Base-by-base conservation (phyloP, 2,797 vertebrate genomes). In the Microcaecilia unicolor region DNA sequence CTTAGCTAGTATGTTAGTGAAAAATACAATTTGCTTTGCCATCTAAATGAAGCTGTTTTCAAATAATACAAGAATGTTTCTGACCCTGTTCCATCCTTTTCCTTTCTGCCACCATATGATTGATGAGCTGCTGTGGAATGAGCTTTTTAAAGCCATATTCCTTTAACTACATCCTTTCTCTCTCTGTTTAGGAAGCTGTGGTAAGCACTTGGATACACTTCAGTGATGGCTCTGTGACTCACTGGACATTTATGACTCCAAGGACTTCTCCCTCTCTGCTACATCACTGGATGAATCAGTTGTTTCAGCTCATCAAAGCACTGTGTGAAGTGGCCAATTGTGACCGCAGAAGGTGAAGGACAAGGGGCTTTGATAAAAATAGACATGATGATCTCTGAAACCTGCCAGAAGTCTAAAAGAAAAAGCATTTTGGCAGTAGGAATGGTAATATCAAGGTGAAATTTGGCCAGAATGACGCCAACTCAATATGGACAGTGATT, bases 151-250 rank as follows among this genome's bases (percentile, higher is more conserved):
- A 29, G 27, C 30, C 5, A 36, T 31, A 23, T 9, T 12, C 15
- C 33, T 40, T 40, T 45, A 49, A 46, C 37, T 8, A 3, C 44
- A 22, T 61, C 29, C 11, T 25, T 23, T 32, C 33, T 71, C 34
- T 70, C 22, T 45, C 63, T 32, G n/a, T n/a, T 6, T 66, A 98
- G 95, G 95, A 99, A 60, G 92, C 91, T 4, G 64, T 94, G 53
- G 71, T 96, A 49, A 97, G 91, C 42, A 84, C 84, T 4, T 99
- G 94, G 94, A 84, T 99, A 9, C 93, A 91, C 70, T 98, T 97
- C 80, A 99, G 90, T 2, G 95, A 99, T 0, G 89, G 91, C 59
- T 89, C 92, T 0, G 78, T 85, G 36, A 88, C 92, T 1, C 93
- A 0, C 67, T 98, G 44, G 92, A 97, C 55, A 84, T 95, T 23